Base-by-base conservation (phyloP, 2,888 invertebrate genomes). In the Agriopis aurantiaria region DNA sequence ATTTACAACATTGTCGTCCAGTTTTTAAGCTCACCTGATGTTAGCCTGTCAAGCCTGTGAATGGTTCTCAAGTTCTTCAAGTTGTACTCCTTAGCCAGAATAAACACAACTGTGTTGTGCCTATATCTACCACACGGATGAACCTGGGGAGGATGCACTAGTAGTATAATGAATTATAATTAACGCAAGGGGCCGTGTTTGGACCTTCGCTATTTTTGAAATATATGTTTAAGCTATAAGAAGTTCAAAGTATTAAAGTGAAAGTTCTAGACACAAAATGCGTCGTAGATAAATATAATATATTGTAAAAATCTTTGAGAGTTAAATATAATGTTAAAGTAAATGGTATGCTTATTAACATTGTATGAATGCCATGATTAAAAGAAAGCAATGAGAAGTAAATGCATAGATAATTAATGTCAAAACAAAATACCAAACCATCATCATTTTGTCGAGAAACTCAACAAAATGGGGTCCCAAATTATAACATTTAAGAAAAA, bases 81-180 rank as follows among this genome's bases (percentile, higher is more conserved):
- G 92, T 98, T 98, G 91, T 98, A 97, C 91, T 99, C 99, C 93
- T 99, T 99, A 80, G 98, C 98, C 84, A 99, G 96, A 83, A 99
- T 99, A 90, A 98, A 99, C 67, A 98, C 97, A 75, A 99, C 97
- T 8, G 99, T 98, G 93, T 99, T 99, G 95, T 99, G 98, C 65
- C 99, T 96, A 93, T 99, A 99, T 85, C 99, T 96, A 73, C 99
- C 99, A 91, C 99, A 99, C 3, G 99, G 99, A 91, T 99, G 99
- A 71, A 98, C 98, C 98, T 98, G 94, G 58, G 74, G 72, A 78
- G 73, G 78, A 65, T 69, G 66, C 68, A 73, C 72, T 74, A 69
- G 69, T 78, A 73, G 75, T 33, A 73, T 71, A 70, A 71, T 52
- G 53, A n/a, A 67, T 51, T 53, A 55, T 14, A 53, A 66, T 33